Evolutionary conservation across 2,113 vertebrate species (phyloP), one percentile per base, ranked within the genome.

Genomic region (Chitala chitala): DNA sequence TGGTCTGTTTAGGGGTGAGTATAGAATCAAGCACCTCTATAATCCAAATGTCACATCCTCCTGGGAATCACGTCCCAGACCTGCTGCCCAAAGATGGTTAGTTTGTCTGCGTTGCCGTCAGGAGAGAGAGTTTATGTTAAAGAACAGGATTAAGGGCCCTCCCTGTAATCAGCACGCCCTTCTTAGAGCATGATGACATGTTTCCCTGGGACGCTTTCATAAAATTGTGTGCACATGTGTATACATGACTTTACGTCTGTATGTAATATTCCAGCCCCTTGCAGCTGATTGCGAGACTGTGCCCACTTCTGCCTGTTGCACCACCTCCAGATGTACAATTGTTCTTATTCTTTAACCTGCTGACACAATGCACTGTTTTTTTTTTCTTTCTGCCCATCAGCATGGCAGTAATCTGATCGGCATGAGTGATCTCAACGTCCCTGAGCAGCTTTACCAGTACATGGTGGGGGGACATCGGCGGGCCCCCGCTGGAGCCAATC

Each of bases 1-100:
- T 99, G 97, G 97, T 99, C 74, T 99, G 97, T 81, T 90, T 99
- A 1, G 97, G 97, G 89, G 97, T 99, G 83, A 92, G 95, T 80
- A 12, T 10, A 10, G 13, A 2, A 17, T 1, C 12, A 33, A 13
- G 56, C 24, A 29, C n/a, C n/a, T n/a, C n/a, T n/a, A n/a, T n/a
- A n/a, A n/a, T n/a, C n/a, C n/a, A n/a, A n/a, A n/a, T n/a, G n/a
- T n/a, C n/a, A n/a, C n/a, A n/a, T n/a, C n/a, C n/a, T n/a, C n/a
- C n/a, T n/a, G n/a, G n/a, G n/a, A n/a, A n/a, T n/a, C n/a, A n/a
- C n/a, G n/a, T n/a, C n/a, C n/a, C n/a, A n/a, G n/a, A n/a, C n/a
- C n/a, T n/a, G n/a, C n/a, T n/a, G n/a, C n/a, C n/a, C n/a, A n/a
- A n/a, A n/a, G n/a, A n/a, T n/a, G n/a, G n/a, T n/a, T n/a, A n/a